These are phyloP conservation scores for Agonopterix subpropinquella DNA, from an alignment of 2,888 invertebrate genomes.

Conservation along the genomic window DNA sequence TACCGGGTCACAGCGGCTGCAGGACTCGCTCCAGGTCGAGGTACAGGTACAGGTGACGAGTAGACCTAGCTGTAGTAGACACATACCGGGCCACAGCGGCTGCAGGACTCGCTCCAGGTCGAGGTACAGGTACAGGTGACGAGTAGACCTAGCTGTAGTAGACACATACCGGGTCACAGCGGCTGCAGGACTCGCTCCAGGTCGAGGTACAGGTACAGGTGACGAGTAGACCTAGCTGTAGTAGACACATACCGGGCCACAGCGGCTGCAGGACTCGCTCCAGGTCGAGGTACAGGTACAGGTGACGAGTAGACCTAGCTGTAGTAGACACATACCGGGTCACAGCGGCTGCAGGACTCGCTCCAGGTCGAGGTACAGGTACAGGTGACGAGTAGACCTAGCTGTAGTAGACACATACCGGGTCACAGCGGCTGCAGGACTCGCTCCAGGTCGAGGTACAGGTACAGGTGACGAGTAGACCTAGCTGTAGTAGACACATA, in stretches of 20 bases:
- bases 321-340: conserved; percentile 33
- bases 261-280: conserved; percentile 38
- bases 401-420: conserved; percentile 18
- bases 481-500: conserved; percentile 10
- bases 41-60: conserved; percentile 37
- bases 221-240: no score
- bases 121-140: conserved; percentile 37
- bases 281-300: conserved; percentile 59
- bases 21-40: conserved; percentile 53
- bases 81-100: conserved; percentile 47
- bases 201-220: conserved; percentile 52
- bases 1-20: conserved; percentile 50
- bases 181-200: conserved; percentile 44
- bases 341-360: conserved; percentile 41
- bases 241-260: conserved; percentile 45
- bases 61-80: no score
- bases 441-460: conserved; percentile 60
- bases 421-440: conserved; percentile 52
- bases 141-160: no score
- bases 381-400: no score
- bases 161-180: conserved; percentile 46
- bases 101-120: conserved; percentile 56
- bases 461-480: conserved; percentile 6
- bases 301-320: no score
- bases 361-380: conserved; percentile 62